Base-by-base conservation (phyloP, 1,140 invertebrate genomes). In the Wasmannia auropunctata region DNA sequence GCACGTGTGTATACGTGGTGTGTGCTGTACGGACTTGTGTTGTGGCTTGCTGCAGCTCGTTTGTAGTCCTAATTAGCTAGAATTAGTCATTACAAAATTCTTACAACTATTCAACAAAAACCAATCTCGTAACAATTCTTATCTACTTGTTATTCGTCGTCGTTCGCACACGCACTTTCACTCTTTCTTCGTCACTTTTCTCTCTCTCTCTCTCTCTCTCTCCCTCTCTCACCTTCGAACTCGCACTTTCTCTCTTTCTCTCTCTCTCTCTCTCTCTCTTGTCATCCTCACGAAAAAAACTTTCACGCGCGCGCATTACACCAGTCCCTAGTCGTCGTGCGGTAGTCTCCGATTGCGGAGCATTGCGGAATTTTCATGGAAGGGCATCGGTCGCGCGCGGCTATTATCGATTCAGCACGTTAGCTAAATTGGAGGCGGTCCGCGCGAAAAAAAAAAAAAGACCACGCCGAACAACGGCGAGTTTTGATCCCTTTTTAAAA, bases 21-120 rank as follows among this genome's bases (percentile, higher is more conserved):
- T 86, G 77, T 43, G n/a, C n/a, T n/a, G n/a, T n/a, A n/a, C n/a
- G 83, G 10, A 58, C 8, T 16, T 28, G 3, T 40, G 22, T 22
- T 28, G 51, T 76, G 37, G 60, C 40, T 51, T 67, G 76, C 37
- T 72, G 79, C n/a, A n/a, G n/a, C 22, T 56, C 49, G 85, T 83
- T 90, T 91, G 92, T 91, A 92, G 90, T 87, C 69, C 88, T 92
- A 93, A 91, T 90, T 91, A 92, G 90, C 91, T 91, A 92, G 90
- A 91, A 31, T 88, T n/a, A 85, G 69, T 92, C 87, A 80, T 93
- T 94, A 93, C 90, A 93, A 94, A 94, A 94, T 92, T 86, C 92
- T 94, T 94, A 94, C 90, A 94, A 94, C 92, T 94, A 94, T 93
- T 94, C 88, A 94, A 94, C 93, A 93, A 93, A 94, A 94, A 93